Percentiles rank a stretch among this genome's conserved stretches.
Evolutionary conservation across 2,888 invertebrate genomes (phyloP).

Genomic region (Phortica magna): DNA sequence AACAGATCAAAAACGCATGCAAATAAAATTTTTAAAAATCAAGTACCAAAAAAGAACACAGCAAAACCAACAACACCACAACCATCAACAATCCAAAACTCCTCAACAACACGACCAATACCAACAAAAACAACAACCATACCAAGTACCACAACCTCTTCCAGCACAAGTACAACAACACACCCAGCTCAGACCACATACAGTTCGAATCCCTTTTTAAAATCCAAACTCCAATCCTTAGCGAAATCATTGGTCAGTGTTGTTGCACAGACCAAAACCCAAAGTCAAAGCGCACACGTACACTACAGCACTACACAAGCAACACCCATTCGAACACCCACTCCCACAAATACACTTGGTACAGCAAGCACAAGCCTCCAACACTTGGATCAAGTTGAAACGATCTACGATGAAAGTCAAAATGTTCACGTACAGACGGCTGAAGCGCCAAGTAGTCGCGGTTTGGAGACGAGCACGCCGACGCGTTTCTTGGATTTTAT

Average conservation of each 20-base stretch:
- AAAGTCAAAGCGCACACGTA: slow-evolving; percentile 14
- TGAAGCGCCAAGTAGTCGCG: slow-evolving; percentile 53
- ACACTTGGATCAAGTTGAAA: slow-evolving; percentile 53
- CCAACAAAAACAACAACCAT: slow-evolving; percentile 27
- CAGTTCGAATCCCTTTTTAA: slow-evolving; percentile 28
- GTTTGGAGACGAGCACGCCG: slow-evolving; percentile 56
- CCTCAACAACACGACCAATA: slow-evolving; percentile 50
- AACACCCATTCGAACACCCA: slow-evolving; percentile 34
- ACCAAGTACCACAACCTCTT: slow-evolving; percentile 43
- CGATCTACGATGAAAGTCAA: slow-evolving; percentile 70
- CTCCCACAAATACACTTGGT: background rate
- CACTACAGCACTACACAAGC: slow-evolving; percentile 11
- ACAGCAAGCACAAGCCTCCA: background rate
- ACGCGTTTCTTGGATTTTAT: slow-evolving; percentile 60
- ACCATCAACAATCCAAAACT: slow-evolving; percentile 51
- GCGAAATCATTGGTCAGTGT: slow-evolving; percentile 57
- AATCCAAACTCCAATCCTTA: slow-evolving; percentile 51
- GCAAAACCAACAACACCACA: slow-evolving; percentile 46
- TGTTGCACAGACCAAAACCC: slow-evolving; percentile 49
- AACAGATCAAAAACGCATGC: slow-evolving; percentile 75
- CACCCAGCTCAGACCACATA: slow-evolving; percentile 29
- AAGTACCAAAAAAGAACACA: slow-evolving; percentile 59
- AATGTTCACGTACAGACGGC: slow-evolving; percentile 65
- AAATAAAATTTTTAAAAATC: slow-evolving; percentile 68
- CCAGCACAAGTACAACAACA: slow-evolving; percentile 22